phyloP scores from a whole-genome alignment of 2,797 vertebrate species.

The Poecilia velifera region DNA sequence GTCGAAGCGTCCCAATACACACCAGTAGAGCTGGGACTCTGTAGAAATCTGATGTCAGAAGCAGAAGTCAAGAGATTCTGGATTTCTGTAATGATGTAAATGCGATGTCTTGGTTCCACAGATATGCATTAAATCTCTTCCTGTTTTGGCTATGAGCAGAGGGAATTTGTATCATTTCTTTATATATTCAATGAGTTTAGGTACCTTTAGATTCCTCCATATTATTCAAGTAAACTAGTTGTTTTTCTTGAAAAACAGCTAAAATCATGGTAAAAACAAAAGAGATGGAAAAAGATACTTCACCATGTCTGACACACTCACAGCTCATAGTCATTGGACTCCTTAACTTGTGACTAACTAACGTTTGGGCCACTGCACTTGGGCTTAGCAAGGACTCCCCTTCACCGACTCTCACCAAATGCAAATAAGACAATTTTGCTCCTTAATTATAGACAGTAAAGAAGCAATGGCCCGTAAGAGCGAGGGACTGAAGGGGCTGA shows the following conservation, averaged over 20 bases:
- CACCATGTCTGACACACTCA: constrained; percentile 29
- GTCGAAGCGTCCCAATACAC: too few relatives aligned
- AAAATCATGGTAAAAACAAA: constrained; percentile 8
- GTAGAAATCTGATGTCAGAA: too few relatives aligned
- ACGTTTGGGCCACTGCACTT: constrained; percentile 46
- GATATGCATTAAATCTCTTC: too few relatives aligned
- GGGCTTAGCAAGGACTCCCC: constrained; percentile 31
- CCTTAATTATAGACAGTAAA: constrained; percentile 57
- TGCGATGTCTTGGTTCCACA: too few relatives aligned
- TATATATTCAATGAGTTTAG: too few relatives aligned
- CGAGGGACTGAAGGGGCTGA: constrained; percentile 30
- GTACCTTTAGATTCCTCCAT: too few relatives aligned
- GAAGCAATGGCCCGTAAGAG: constrained; percentile 17
- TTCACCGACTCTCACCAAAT: constrained; percentile 44
- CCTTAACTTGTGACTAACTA: constrained; percentile 56
- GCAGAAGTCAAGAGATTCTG: too few relatives aligned
- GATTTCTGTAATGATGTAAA: too few relatives aligned
- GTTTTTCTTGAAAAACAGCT: constrained; percentile 12
- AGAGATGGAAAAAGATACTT: constrained; percentile 10
- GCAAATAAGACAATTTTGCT: constrained; percentile 50
- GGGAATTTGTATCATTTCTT: too few relatives aligned
- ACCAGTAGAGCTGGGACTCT: too few relatives aligned
- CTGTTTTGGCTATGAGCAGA: too few relatives aligned
- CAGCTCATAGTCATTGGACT: constrained; percentile 37
- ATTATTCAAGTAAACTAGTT: neutral